Base-by-base conservation (phyloP, 92 coral and sea anemone genomes). In the Muricea muricata region DNA sequence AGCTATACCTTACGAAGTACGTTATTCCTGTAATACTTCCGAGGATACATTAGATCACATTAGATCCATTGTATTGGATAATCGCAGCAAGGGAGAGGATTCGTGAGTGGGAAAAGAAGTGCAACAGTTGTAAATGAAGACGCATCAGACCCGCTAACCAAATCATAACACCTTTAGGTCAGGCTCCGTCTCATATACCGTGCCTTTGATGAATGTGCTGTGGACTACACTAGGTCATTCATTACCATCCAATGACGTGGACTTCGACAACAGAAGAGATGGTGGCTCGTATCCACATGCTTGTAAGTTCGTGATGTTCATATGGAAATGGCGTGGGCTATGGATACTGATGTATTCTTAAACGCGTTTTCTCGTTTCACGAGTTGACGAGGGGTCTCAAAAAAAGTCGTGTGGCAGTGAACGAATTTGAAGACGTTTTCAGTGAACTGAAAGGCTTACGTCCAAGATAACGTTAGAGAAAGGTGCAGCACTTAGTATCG, bases 341-440 rank as follows among this genome's bases (percentile, higher is more conserved):
- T 91, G 29, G 88, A 82, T 65, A 85, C 92, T 9, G 94, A 91
- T 76, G 80, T 85, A 65, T 91, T 91, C 55, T 68, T 89, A 40
- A 91, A 89, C 56, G 89, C 92, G 18, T 48, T 91, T 35, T 74
- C 88, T 18, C 75, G 90, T 0, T 81, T 85, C 13, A 78, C 78
- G 4, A 89, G 89, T 71, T 30, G 88, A 82, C 42, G 88, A 65
- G 94, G 87, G n/a, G 77, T 68, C 30, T 92, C 89, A 23, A 82
- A 73, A 28, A 87, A 91, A 65, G 48, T 91, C 57, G 29, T 84
- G 6, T 50, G 87, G 90, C 82, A 17, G 84, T 66, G 54, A 85
- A 82, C 39, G 90, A 91, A 66, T 73, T 88, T 47, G 81, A 76
- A 61, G 85, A 77, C 31, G 71, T 81, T 7, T 32, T 65, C 25